phyloP scores from a whole-genome alignment of 2,113 vertebrate genomes.

The Hippocampus mohnikei region DNA sequence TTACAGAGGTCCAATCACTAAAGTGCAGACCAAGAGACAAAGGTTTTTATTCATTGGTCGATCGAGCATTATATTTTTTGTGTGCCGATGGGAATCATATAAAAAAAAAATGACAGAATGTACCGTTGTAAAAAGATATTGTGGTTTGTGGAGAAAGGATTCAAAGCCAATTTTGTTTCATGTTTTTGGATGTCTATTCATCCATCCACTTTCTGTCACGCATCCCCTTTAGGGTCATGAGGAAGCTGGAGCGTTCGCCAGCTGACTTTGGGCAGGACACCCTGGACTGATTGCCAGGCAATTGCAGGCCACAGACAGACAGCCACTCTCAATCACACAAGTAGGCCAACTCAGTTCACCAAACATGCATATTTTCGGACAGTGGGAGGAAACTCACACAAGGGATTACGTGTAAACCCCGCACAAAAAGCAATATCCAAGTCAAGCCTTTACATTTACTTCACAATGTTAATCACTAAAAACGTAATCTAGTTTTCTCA shows the following conservation, averaged over 20 bases:
- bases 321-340: neutral
- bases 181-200: slow-evolving; percentile 3
- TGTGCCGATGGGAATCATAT: too few species aligned
- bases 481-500: neutral
- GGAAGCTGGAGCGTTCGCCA: neutral
- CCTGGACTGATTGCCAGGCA: neutral
- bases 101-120: neutral
- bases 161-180: neutral
- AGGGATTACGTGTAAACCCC: neutral
- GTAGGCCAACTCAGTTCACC: neutral
- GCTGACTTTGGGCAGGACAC: neutral
- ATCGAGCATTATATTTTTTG: too few species aligned
- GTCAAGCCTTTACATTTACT: neutral
- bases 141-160: neutral
- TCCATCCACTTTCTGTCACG: neutral
- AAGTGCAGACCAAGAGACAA: too few species aligned
- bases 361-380: neutral
- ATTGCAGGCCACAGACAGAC: neutral
- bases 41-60: too few species aligned
- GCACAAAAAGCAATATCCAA: neutral
- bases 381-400: neutral
- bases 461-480: neutral
- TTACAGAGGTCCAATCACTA: too few species aligned
- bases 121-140: neutral
- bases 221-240: neutral